phyloP scores from a whole-genome alignment of 2,888 invertebrate species.

The Eupithecia tripunctaria region DNA sequence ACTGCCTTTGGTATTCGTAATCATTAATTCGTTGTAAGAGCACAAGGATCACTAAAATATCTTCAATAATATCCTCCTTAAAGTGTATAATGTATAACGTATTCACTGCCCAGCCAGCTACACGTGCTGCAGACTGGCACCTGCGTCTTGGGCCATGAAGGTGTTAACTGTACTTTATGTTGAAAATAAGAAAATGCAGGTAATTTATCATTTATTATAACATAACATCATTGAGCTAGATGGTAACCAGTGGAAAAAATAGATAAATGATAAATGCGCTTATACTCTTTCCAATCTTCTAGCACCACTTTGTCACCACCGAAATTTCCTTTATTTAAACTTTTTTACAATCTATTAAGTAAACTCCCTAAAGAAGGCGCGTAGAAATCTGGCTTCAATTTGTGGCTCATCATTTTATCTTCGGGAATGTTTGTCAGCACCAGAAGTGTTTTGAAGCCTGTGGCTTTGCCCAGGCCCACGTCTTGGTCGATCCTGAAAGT shows the following conservation, averaged over 20 bases:
- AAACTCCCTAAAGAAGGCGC: conserved; percentile 66
- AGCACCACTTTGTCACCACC: neutral
- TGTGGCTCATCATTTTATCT: conserved; percentile 80
- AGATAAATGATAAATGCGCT: neutral
- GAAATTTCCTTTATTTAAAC: neutral
- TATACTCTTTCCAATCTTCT: neutral
- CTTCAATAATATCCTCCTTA: too few relatives aligned
- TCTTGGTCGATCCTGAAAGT: conserved; percentile 89
- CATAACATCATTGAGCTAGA: too few relatives aligned
- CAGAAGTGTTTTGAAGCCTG: conserved; percentile 89
- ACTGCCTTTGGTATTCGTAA: too few relatives aligned
- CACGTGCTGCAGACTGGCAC: too few relatives aligned
- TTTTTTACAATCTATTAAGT: conserved; percentile 50
- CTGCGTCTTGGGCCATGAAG: too few relatives aligned
- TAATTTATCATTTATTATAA: neutral
- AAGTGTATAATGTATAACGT: too few relatives aligned
- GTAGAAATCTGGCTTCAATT: conserved; percentile 78
- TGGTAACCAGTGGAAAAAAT: too few relatives aligned
- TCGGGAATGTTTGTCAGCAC: conserved; percentile 84
- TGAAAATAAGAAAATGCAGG: neutral
- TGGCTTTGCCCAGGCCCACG: conserved; percentile 88
- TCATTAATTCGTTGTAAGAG: too few relatives aligned
- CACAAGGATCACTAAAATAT: too few relatives aligned
- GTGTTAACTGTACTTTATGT: too few relatives aligned
- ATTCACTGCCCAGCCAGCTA: too few relatives aligned